Base-by-base conservation (phyloP, 2,888 invertebrate genomes). In the Colletes collaris region DNA sequence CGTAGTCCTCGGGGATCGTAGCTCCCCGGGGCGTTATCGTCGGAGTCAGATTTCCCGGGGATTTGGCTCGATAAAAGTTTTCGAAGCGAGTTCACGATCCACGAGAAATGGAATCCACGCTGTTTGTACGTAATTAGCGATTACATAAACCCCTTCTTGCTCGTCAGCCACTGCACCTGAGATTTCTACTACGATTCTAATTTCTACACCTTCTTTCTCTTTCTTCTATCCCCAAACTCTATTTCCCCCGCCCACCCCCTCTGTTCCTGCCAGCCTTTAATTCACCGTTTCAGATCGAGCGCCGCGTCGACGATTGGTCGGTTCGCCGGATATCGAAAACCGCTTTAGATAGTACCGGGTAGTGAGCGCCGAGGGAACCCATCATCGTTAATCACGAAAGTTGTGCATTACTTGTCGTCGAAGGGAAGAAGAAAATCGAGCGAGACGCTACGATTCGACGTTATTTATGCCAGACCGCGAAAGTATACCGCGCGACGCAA, bases 151-250 rank as follows among this genome's bases (percentile, higher is more conserved):
- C 89, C 89, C 89, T 89, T 88, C 88, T 91, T 91, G 91, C 91
- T 91, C 90, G 91, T 90, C 89, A 91, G 88, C 89, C 91, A 90
- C 90, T 92, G 91, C 92, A 91, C 91, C 87, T 90, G 85, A 86
- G 73, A 80, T 75, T 87, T 85, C 74, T 67, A 65, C 66, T 74
- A 50, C 77, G 64, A 71, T 72, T 72, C 52, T 49, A 65, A 55
- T 68, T 75, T 77, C 73, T 58, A 72, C 69, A 62, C 72, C 56
- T 53, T 19, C 16, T 56, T 8, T 60, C 56, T 68, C 66, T 49
- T 16, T 75, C 59, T 65, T 63, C 13, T 27, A 27, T 27, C 0
- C 27, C 27, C 27, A 2, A 27, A 44, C 46, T 46, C 16, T 53
- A 7, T 37, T 16, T 16, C 16, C 53, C 40, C 13, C 19, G 11